Evolutionary conservation across 2,113 vertebrate genomes (phyloP).

Genomic region (Suricata suricatta): DNA sequence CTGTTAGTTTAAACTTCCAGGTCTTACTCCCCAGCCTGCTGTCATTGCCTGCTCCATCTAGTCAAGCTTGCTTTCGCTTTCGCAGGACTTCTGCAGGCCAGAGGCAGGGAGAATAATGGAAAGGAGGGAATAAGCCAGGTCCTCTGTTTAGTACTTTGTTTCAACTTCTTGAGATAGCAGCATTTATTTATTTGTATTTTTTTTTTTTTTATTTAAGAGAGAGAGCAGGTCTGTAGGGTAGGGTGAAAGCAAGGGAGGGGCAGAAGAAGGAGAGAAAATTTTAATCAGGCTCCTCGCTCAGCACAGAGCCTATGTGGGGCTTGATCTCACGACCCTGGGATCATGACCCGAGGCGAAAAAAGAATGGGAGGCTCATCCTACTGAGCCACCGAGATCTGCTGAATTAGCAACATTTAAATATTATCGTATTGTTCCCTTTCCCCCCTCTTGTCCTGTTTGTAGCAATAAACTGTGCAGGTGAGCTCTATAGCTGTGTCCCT

Average conservation of each 20-base stretch:
- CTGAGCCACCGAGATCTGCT: too few species aligned
- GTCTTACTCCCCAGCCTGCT: background rate
- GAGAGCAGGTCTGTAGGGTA: too few species aligned
- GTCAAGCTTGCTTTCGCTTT: background rate
- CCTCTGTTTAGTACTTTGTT: background rate
- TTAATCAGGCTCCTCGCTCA: too few species aligned
- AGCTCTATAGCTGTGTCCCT: background rate
- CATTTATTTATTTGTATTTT: too few species aligned
- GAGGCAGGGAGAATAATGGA: background rate
- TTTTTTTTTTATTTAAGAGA: too few species aligned
- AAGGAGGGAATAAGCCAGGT: background rate
- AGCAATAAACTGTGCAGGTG: background rate
- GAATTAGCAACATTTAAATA: background rate
- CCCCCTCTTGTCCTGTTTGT: too few species aligned
- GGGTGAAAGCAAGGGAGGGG: too few species aligned
- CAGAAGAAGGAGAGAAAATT: too few species aligned
- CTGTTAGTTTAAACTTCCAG: background rate
- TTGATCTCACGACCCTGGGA: too few species aligned
- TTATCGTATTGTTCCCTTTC: background rate
- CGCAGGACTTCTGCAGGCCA: background rate
- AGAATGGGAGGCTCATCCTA: too few species aligned
- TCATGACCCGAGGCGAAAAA: too few species aligned
- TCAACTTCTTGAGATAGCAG: background rate
- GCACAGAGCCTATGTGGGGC: too few species aligned
- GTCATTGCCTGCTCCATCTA: background rate